phyloP scores from a whole-genome alignment of 2,797 vertebrate species.

The Tapera naevia region DNA sequence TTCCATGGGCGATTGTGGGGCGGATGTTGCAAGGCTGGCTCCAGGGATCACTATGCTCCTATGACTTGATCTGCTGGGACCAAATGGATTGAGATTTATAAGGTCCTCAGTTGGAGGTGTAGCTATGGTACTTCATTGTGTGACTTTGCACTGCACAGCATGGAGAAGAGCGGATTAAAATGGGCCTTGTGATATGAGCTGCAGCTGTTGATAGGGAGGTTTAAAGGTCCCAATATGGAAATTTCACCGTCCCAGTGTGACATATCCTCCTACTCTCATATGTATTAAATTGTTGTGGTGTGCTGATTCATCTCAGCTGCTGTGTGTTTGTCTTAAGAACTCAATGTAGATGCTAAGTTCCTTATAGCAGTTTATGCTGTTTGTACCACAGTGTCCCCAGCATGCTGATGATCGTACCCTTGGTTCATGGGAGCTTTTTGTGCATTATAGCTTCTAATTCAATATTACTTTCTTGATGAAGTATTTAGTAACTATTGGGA shows the following conservation, averaged over 20 bases:
- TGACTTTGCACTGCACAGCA: fast-evolving
- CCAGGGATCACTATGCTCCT: fast-evolving
- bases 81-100: background rate
- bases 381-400: background rate
- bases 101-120: background rate
- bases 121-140: background rate
- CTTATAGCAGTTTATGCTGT: background rate
- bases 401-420: background rate
- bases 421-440: background rate
- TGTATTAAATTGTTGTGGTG: fast-evolving
- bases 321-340: background rate
- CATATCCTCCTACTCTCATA: background rate
- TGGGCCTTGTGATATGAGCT: fast-evolving
- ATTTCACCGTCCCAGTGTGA: background rate
- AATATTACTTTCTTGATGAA: background rate
- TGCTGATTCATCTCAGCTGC: background rate
- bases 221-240: slow-evolving; percentile 9
- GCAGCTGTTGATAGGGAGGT: background rate
- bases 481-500: background rate
- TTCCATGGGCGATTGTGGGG: fast-evolving
- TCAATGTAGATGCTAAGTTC: background rate
- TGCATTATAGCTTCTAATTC: background rate
- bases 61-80: background rate
- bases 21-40: background rate
- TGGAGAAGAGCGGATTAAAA: background rate